Evolutionary conservation across 2,113 vertebrate species (phyloP).

Genomic region (Corapipo altera): DNA sequence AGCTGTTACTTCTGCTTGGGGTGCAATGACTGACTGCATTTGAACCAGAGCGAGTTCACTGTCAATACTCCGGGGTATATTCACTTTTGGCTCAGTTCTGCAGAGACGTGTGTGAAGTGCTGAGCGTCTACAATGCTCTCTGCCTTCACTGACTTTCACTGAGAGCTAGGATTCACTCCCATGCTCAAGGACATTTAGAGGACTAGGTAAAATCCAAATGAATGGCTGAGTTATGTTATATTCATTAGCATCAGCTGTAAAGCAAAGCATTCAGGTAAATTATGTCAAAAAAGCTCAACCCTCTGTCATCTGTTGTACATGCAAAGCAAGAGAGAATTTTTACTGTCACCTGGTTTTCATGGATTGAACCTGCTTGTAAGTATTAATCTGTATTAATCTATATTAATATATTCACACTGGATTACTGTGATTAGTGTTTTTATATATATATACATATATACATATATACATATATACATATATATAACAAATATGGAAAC

Average conservation of each 20-base stretch:
- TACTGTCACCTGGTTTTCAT: neutral
- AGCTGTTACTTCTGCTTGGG: neutral
- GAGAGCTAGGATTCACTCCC: neutral
- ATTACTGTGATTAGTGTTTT: constrained; percentile 27
- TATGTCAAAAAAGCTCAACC: neutral
- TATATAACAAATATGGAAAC: constrained; percentile 31
- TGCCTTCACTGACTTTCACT: neutral
- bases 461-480: neutral
- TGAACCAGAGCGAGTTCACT: neutral
- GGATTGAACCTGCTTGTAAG: neutral
- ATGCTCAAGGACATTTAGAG: neutral
- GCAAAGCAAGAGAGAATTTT: constrained; percentile 1
- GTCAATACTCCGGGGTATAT: neutral
- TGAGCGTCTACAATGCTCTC: neutral
- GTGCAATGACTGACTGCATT: neutral
- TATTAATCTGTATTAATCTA: constrained; percentile 19
- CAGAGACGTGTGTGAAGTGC: neutral
- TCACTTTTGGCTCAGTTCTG: neutral
- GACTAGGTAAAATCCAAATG: neutral
- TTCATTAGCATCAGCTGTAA: constrained; percentile 6
- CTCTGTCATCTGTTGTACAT: neutral
- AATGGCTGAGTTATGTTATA: neutral
- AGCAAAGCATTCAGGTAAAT: neutral
- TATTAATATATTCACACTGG: constrained; percentile 51
- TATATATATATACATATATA: neutral